These are phyloP conservation scores for Furcula furcula DNA, from an alignment of 2,888 invertebrate genomes.

Conservation along the genomic window DNA sequence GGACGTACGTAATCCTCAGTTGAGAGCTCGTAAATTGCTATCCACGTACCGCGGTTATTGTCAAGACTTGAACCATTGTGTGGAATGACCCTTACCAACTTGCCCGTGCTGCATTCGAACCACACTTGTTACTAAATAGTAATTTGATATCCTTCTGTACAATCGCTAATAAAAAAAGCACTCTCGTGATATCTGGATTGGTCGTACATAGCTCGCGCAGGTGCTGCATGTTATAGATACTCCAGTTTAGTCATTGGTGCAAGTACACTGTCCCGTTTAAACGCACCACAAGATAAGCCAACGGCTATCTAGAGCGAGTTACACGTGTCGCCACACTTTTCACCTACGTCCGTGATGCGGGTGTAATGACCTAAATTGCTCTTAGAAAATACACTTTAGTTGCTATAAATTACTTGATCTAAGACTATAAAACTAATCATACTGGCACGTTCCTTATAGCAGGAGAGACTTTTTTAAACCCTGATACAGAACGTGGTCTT, in stretches of 20 bases:
- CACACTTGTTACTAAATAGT: too few species aligned
- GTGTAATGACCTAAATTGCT: constrained; percentile 33
- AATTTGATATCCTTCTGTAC: too few species aligned
- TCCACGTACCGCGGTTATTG: constrained; percentile 42
- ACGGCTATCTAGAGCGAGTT: constrained; percentile 32
- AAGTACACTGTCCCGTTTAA: constrained; percentile 19
- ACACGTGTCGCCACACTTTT: constrained; percentile 39
- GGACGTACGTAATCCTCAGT: constrained; percentile 43
- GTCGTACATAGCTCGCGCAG: too few species aligned
- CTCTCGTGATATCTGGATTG: too few species aligned
- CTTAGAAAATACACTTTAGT: constrained; percentile 26
- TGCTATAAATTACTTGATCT: constrained; percentile 7
- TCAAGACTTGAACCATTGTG: constrained; percentile 59
- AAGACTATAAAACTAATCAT: too few species aligned
- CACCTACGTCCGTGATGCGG: constrained; percentile 19
- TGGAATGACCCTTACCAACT: constrained; percentile 35
- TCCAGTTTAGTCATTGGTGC: too few species aligned
- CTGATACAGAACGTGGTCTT: too few species aligned
- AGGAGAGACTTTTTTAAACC: too few species aligned
- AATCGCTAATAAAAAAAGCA: too few species aligned
- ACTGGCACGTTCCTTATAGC: too few species aligned
- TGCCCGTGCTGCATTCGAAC: constrained; percentile 32
- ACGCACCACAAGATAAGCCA: constrained; percentile 29
- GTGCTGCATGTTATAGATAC: too few species aligned
- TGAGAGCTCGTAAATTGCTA: constrained; percentile 50